Percentiles rank a stretch among this genome's conserved stretches.
These are phyloP conservation scores for Anabacerthia variegaticeps DNA, from an alignment of 2,797 vertebrate species.

Conservation along the genomic window DNA sequence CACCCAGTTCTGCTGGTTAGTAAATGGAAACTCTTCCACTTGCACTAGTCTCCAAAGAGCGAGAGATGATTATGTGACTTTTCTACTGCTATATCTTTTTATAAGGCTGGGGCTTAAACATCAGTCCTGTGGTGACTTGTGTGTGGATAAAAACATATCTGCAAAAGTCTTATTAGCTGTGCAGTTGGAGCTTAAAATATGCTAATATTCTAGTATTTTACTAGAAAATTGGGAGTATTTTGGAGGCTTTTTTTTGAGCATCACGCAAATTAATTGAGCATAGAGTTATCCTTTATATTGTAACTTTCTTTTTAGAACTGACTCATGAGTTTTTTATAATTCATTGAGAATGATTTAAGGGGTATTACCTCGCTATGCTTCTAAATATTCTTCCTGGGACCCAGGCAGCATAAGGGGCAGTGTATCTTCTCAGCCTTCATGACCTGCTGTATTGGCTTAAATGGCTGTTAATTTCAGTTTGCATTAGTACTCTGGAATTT, in stretches of 20 bases:
- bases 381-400: neutral
- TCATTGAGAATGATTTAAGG: neutral
- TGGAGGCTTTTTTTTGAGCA: neutral
- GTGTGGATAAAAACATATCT: neutral
- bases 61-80: neutral
- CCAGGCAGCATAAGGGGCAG: neutral
- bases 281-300: constrained; percentile 5
- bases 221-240: constrained; percentile 8
- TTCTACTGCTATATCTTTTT: neutral
- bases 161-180: neutral
- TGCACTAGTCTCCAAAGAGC: neutral
- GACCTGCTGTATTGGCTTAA: neutral
- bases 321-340: neutral
- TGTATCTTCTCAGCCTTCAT: neutral
- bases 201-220: constrained; percentile 9
- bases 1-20: neutral
- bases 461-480: neutral
- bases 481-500: neutral
- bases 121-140: neutral
- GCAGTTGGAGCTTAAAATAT: neutral
- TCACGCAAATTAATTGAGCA: constrained; percentile 11
- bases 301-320: neutral
- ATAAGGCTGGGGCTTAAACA: neutral
- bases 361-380: neutral
- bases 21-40: neutral